Evolutionary conservation across 2,888 invertebrate genomes (phyloP), one percentile per base, ranked within the genome.

Genomic region (Lepidocyrtinus sp.): DNA sequence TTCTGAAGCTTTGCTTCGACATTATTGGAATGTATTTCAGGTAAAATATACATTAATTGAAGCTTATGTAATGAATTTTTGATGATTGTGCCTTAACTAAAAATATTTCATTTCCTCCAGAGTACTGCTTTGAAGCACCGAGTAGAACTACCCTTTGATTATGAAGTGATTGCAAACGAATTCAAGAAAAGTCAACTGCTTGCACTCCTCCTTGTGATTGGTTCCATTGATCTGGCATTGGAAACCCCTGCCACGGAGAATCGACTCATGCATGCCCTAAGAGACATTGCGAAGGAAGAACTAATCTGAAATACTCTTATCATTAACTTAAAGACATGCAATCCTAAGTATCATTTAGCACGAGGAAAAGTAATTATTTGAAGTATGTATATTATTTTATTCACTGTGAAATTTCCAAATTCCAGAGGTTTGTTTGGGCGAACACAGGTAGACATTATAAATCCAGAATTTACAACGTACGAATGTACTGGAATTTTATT

Each of bases 1-100:
- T 27, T 81, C 83, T 7, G 75, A 81, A 21, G 70, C 71, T 3
- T 65, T 87, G n/a, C 83, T 87, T 2, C 84, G 84, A 24, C 85
- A 86, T 73, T 88, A 87, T 67, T 87, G 81, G 75, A 72, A 72
- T 24, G 74, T 82, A 46, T 86, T 86, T 45, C 79, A 82, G 77
- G 85, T 83, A 61, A 19, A n/a, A 61, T 12, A n/a, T n/a, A n/a
- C n/a, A n/a, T 27, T 15, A 12, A 15, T 45, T 45, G 15, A 45
- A 45, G 46, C 9, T 12, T 45, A 45, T 12, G 9, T n/a, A n/a
- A n/a, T n/a, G n/a, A n/a, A n/a, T n/a, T n/a, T n/a, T n/a, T 25
- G 7, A n/a, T 62, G 36, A 63, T 63, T 12, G 15, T 45, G 9
- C 24, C 17, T 55, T 25, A 50, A 50, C 27, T 21, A 7, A 2